phyloP scores from a whole-genome alignment of 92 coral and sea anemone species.

The Blastomussa wellsi region DNA sequence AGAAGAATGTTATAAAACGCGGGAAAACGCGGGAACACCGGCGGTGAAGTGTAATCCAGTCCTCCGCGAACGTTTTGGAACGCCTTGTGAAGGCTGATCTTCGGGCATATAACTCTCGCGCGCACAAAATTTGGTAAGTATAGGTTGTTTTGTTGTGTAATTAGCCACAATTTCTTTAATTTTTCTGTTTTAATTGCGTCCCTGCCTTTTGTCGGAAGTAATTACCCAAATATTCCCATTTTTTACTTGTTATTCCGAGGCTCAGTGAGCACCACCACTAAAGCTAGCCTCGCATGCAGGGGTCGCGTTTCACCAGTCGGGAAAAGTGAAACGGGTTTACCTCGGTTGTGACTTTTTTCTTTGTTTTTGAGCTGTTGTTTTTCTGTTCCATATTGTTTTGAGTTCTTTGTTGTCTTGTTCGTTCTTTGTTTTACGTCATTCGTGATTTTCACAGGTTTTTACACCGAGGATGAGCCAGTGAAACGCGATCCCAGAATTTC shows the following conservation, averaged over 20 bases:
- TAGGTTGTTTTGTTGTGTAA: not conserved
- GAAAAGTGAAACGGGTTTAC: no score
- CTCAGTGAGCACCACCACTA: not conserved
- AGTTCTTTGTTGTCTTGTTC: no score
- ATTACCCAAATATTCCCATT: not conserved
- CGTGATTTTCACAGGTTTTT: no score
- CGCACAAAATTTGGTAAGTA: not conserved
- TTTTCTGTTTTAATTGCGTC: not conserved
- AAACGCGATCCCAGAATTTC: no score
- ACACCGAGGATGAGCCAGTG: no score
- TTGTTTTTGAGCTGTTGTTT: no score
- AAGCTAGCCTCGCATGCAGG: not conserved
- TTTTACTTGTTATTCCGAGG: not conserved
- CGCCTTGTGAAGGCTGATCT: not conserved
- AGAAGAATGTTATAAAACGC: not conserved
- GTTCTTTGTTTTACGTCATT: no score
- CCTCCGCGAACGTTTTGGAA: slow-evolving; percentile 1
- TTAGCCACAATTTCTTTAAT: not conserved
- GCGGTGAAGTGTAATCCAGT: not conserved
- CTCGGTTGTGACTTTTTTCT: no score
- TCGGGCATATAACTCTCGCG: not conserved
- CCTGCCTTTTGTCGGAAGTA: not conserved
- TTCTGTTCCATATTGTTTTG: no score
- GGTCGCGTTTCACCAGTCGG: no score
- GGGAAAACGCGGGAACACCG: not conserved